Percentiles rank a stretch among this genome's conserved stretches.
phyloP scores from a whole-genome alignment of 2,888 invertebrate genomes.

The Apamea crenata region DNA sequence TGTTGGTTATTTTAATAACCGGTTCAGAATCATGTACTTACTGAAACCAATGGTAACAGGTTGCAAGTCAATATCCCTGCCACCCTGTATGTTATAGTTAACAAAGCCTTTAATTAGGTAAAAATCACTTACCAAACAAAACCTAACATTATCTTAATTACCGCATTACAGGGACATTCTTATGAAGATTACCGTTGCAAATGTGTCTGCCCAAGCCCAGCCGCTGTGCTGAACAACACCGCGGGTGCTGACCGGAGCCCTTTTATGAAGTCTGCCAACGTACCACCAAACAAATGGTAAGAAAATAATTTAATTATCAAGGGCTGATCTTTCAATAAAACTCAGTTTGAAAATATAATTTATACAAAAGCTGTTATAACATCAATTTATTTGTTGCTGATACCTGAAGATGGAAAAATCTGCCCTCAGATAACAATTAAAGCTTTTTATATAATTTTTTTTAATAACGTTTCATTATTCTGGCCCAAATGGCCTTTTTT shows the following conservation, averaged over 20 bases:
- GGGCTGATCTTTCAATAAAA: neutral
- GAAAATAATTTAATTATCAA: constrained; percentile 18
- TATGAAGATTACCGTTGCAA: constrained; percentile 96
- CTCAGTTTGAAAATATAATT: neutral
- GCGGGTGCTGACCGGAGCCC: constrained; percentile 92
- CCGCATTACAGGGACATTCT: constrained; percentile 75
- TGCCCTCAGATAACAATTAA: neutral
- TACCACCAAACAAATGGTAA: constrained; percentile 95
- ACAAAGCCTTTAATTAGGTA: neutral
- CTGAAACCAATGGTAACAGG: too few relatives aligned
- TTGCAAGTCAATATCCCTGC: too few relatives aligned
- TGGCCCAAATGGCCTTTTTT: neutral
- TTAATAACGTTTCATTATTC: neutral
- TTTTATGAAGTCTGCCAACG: constrained; percentile 92
- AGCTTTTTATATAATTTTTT: neutral
- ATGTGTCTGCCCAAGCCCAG: constrained; percentile 95
- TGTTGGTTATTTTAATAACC: too few relatives aligned
- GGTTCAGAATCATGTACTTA: too few relatives aligned
- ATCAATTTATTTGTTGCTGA: neutral
- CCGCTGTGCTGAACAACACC: constrained; percentile 92
- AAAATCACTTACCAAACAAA: neutral
- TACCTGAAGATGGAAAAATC: neutral
- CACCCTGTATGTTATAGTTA: too few relatives aligned
- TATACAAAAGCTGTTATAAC: neutral
- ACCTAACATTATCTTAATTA: neutral